phyloP scores from a whole-genome alignment of 2,797 vertebrate species.

The Holocentrus rufus region DNA sequence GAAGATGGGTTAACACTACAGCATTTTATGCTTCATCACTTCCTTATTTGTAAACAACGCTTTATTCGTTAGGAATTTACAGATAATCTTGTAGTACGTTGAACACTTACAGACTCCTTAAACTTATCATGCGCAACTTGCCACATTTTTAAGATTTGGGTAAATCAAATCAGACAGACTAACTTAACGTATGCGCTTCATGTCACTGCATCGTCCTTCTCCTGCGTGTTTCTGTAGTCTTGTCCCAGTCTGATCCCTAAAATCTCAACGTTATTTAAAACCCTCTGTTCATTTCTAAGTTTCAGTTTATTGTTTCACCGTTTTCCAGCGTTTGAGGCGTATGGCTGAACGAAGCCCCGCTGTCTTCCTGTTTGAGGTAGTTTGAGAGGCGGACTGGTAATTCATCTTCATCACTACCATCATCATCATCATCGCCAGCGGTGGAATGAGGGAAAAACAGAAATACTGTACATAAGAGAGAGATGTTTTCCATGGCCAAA shows the following conservation, averaged over 20 bases:
- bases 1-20: conserved; percentile 60
- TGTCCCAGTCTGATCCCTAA: too few relatives aligned
- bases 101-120: neutral
- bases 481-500: conserved; percentile 29
- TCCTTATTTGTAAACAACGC: conserved; percentile 30
- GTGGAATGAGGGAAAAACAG: neutral
- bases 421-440: neutral
- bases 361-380: neutral
- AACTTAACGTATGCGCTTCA: too few relatives aligned
- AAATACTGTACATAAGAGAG: neutral
- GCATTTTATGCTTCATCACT: conserved; percentile 25
- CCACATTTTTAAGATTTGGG: neutral
- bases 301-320: too few relatives aligned
- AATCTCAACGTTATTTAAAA: too few relatives aligned
- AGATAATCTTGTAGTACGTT: neutral
- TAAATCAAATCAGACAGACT: too few relatives aligned
- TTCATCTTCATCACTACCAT: neutral
- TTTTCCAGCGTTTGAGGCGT: too few relatives aligned
- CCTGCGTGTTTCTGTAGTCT: too few relatives aligned
- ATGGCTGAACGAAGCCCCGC: too few relatives aligned
- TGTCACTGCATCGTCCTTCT: too few relatives aligned
- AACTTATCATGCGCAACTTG: neutral
- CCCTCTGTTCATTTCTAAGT: too few relatives aligned
- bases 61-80: conserved; percentile 13
- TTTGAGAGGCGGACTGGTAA: neutral